Conservation (phyloP, 2,113 vertebrate species). For the Austrofundulus limnaeus region DNA sequence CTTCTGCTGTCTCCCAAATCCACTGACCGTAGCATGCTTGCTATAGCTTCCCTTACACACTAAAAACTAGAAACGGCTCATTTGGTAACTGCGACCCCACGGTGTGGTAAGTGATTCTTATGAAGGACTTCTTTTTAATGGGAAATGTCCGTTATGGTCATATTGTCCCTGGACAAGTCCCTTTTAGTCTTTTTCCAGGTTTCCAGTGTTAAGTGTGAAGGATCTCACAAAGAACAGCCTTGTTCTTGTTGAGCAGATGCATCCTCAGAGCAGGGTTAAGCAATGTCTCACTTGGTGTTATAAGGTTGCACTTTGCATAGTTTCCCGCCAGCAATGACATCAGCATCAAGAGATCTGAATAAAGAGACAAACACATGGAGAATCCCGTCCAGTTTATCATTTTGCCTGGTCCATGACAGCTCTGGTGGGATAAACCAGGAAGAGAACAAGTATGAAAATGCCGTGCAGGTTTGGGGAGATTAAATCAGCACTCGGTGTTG, state of each 20-base stretch:
- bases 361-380: constrained; percentile 4
- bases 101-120: constrained; percentile 34
- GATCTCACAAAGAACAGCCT: constrained; percentile 66
- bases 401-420: neutral
- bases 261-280: constrained; percentile 33
- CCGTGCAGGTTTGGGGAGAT: constrained; percentile 24
- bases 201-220: constrained; percentile 68
- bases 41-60: constrained; percentile 46
- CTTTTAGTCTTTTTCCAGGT: constrained; percentile 67
- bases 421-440: constrained; percentile 2
- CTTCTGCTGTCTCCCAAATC: constrained; percentile 28
- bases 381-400: constrained; percentile 35
- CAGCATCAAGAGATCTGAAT: constrained; percentile 30
- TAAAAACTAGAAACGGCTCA: constrained; percentile 55
- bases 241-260: constrained; percentile 74
- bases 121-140: constrained; percentile 70
- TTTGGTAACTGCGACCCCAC: constrained; percentile 44
- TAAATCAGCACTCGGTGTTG: constrained; percentile 13
- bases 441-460: constrained; percentile 3
- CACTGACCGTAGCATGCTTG: constrained; percentile 53
- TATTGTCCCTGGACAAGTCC: constrained; percentile 73
- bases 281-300: constrained; percentile 39
- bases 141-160: constrained; percentile 82
- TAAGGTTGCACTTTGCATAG: constrained; percentile 59
- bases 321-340: constrained; percentile 59